Conservation (phyloP, 30 jellyfish, hydroid and myxozoan genomes). For the Aurelia sp. region DNA sequence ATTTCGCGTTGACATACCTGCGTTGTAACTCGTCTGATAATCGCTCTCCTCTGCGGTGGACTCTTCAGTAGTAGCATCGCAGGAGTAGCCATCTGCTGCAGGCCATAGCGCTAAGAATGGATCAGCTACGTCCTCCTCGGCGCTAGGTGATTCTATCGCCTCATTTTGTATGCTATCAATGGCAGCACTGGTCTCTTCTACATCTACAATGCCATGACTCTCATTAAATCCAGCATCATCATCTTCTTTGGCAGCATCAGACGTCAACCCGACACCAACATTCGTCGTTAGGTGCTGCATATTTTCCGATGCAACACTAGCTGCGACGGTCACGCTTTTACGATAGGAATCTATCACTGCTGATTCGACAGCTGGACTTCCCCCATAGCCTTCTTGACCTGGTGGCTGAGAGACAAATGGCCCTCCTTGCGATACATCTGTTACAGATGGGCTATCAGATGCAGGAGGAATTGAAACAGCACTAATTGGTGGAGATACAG, state of each 20-base stretch:
- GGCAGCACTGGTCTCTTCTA: constrained; percentile 79
- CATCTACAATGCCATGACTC: constrained; percentile 30
- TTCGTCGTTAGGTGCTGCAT: background rate
- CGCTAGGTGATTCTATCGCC: constrained; percentile 48
- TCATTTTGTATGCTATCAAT: constrained; percentile 62
- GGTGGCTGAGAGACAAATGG: too few species aligned
- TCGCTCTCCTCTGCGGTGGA: constrained; percentile 34
- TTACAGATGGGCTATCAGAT: too few species aligned
- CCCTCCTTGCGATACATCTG: too few species aligned
- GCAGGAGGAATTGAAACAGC: too few species aligned
- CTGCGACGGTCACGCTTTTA: background rate
- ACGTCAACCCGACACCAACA: background rate
- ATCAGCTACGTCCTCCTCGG: constrained; percentile 54
- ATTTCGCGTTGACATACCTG: background rate
- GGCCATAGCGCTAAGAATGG: constrained; percentile 59
- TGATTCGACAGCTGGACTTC: too few species aligned
- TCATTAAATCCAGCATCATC: background rate
- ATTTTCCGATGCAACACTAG: background rate
- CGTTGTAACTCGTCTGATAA: constrained; percentile 12
- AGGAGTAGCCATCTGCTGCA: constrained; percentile 35
- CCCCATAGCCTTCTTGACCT: too few species aligned
- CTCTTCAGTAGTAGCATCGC: constrained; percentile 11
- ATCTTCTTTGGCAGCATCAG: background rate
- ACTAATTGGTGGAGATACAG: too few species aligned
- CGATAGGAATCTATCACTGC: too few species aligned